Base-by-base conservation (phyloP, 2,113 vertebrate genomes). In the Neotoma lepida region DNA sequence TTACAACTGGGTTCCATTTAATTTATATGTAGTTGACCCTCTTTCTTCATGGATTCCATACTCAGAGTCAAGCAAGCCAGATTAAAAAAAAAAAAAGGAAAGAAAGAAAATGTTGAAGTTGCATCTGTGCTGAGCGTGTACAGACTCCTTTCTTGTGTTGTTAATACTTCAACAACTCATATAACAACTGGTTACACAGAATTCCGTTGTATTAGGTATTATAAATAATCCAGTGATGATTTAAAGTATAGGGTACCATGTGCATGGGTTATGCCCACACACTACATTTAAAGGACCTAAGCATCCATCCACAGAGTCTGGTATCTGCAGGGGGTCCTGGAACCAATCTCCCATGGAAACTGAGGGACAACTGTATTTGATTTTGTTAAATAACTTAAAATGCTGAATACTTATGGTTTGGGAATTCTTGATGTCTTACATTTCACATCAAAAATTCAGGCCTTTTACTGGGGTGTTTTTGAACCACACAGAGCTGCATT, bases 321-420 rank as follows among this genome's bases (percentile, higher is more conserved):
- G 61, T 6, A 63, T 64, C 86, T 39, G 44, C 77, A 74, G 54
- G 86, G 76, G 35, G 54, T 74, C 77, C 56, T 73, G 77, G 56
- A 74, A 44, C 46, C 35, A 73, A 41, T 54, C 54, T 63, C n/a
- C 66, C 35, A 82, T 13, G 54, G 77, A 93, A 63, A 88, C 92
- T 35, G 35, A 73, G 24, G 63, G 66, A 63, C 76, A 64, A 93
- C 92, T 82, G 44, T 10, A 44, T 63, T 92, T 92, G 58, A 93
- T 95, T 94, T 94, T 64, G 76, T 88, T 71, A 81, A 88, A 85
- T 68, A 85, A 92, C 41, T 77, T 89, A 49, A 96, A 92, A 85
- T 94, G 54, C 46, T 49, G 9, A 58, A 41, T 89, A 77, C n/a
- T 63, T 71, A 39, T 30, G 26, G 30, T 90, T 96, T 92, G 85